phyloP scores from a whole-genome alignment of 2,113 vertebrate genomes.

The Carollia perspicillata region DNA sequence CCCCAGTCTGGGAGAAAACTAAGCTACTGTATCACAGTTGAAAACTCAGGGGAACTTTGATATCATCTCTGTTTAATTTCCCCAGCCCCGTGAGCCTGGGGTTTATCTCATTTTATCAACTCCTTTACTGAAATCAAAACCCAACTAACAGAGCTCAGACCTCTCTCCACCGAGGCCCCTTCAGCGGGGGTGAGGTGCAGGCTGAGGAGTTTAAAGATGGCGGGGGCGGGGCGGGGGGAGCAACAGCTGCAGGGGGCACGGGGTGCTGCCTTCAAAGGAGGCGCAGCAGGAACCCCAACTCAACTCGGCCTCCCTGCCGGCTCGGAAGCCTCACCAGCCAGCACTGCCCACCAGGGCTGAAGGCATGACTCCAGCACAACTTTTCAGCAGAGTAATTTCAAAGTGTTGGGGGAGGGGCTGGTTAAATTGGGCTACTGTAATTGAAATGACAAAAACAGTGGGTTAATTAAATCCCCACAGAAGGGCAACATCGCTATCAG shows the following conservation, averaged over 20 bases:
- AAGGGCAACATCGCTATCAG: constrained; percentile 48
- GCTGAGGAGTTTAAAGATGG: constrained; percentile 17
- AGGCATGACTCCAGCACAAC: neutral
- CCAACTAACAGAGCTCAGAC: constrained; percentile 51
- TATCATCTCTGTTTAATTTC: constrained; percentile 78
- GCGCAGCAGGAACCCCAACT: neutral
- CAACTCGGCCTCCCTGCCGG: neutral
- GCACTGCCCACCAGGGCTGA: neutral
- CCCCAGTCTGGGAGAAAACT: constrained; percentile 54
- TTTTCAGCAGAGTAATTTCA: constrained; percentile 54
- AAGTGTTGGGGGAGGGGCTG: neutral
- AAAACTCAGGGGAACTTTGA: constrained; percentile 73
- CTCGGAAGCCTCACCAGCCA: neutral
- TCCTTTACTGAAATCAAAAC: constrained; percentile 71
- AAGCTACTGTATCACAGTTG: constrained; percentile 64
- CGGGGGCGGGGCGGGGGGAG: neutral
- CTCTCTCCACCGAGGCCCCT: neutral
- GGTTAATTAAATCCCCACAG: constrained; percentile 66
- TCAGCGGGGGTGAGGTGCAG: neutral
- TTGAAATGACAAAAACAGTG: constrained; percentile 56
- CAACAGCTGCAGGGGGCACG: neutral
- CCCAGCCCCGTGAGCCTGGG: constrained; percentile 54
- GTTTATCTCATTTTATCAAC: constrained; percentile 72
- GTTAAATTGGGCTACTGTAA: neutral
- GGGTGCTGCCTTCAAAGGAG: constrained; percentile 53